Evolutionary conservation across 2,797 vertebrate species (phyloP), one percentile per base, ranked within the genome.

Genomic region (Stomatorhinus walkeri): DNA sequence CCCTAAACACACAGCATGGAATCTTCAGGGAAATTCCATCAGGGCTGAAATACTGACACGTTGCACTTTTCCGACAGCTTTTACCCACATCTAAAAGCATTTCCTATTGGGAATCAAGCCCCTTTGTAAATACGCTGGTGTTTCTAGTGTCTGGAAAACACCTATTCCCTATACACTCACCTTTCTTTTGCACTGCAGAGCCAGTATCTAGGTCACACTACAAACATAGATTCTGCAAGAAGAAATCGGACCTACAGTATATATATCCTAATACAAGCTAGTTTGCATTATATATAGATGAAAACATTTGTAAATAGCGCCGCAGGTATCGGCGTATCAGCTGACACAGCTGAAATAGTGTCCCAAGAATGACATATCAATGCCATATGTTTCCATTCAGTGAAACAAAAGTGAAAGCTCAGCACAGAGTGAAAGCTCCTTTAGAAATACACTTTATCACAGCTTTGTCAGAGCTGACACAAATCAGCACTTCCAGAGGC

Each of bases 171-270:
- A 76, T 87, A 46, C 14, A 28, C 51, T 14, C 68, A 56, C 24
- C 16, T 64, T 24, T 48, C 84, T 46, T 1, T 48, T 24, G 54
- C 81, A 36, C 22, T 59, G 76, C 81, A 85, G 40, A 8, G 49
- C n/a, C 22, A 54, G 40, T 86, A 88, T 85, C 52, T 89, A 88
- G 76, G 89, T 85, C 89, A 85, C 32, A 54, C 72, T 48, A 85
- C 87, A 83, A 84, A 76, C 49, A 84, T 49, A 49, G 24, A 52
- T 87, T 48, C 61, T 61, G 32, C 51, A 56, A 54, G 16, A 4
- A n/a, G 32, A 14, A 36, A 10, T 9, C 8, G 1, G 32, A 52
- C 24, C 16, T 59, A 16, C 56, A 32, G 7, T 40, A n/a, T n/a
- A n/a, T 86, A 6, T 68, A 24, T 49, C 51, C 6, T 19, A 43